These are phyloP conservation scores for Allacma fusca DNA, from an alignment of 2,888 invertebrate species.

Conservation along the genomic window DNA sequence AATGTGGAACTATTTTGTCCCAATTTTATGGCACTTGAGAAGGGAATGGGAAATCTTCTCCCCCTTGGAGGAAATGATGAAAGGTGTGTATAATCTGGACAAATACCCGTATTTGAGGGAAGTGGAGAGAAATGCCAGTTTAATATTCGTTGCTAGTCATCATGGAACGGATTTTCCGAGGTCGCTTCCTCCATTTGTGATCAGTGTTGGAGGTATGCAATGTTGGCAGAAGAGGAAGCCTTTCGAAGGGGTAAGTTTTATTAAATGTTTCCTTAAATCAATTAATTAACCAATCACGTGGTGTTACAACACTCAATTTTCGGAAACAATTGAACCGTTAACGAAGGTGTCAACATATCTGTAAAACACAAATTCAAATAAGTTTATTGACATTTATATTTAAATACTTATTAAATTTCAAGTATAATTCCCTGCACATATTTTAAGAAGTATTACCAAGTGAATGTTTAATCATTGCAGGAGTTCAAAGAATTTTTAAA, in stretches of 20 bases:
- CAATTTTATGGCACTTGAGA: conserved; percentile 31
- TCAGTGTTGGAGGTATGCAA: conserved; percentile 56
- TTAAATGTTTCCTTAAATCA: not conserved
- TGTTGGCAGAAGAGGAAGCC: conserved; percentile 45
- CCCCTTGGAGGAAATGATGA: conserved; percentile 38
- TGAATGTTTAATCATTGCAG: too few species aligned
- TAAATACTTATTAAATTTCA: too few species aligned
- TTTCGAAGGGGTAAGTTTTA: conserved; percentile 13
- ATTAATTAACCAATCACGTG: conserved; percentile 40
- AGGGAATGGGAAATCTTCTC: conserved; percentile 44
- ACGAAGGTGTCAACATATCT: too few species aligned
- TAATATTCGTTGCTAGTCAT: conserved; percentile 47
- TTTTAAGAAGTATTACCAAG: too few species aligned
- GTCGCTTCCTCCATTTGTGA: conserved; percentile 51
- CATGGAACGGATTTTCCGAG: conserved; percentile 46
- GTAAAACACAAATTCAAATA: too few species aligned
- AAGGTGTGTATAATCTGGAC: conserved; percentile 20
- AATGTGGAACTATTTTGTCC: conserved; percentile 40
- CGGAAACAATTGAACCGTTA: too few species aligned
- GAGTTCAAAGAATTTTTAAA: conserved; percentile 51
- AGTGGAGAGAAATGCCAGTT: conserved; percentile 43
- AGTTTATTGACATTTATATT: too few species aligned
- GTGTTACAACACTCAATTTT: too few species aligned
- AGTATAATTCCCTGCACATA: too few species aligned
- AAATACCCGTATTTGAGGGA: conserved; percentile 40